Conservation (phyloP, 2,888 invertebrate genomes). For the Chloroclystis v-ata region DNA sequence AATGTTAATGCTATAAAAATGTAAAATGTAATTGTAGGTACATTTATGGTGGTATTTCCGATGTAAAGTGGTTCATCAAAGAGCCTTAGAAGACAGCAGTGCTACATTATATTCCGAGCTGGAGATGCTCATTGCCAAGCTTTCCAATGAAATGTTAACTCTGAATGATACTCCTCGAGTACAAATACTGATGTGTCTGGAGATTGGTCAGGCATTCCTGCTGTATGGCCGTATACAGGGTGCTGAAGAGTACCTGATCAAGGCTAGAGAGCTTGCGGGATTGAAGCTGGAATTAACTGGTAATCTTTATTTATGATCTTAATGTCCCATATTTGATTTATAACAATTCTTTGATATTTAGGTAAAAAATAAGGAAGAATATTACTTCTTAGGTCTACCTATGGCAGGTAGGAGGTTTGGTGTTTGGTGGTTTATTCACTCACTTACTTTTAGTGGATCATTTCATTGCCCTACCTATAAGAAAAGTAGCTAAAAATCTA, state of each 20-base stretch:
- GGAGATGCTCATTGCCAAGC: constrained; percentile 67
- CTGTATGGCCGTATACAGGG: constrained; percentile 85
- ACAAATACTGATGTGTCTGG: constrained; percentile 67
- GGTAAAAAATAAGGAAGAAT: no score
- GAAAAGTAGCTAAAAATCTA: no score
- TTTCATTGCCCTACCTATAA: no score
- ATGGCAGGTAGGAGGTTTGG: no score
- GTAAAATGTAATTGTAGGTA: no score
- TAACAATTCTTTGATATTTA: no score
- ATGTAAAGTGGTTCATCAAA: constrained; percentile 85
- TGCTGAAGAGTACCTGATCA: constrained; percentile 82
- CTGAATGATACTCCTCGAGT: constrained; percentile 47
- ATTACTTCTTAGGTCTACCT: no score
- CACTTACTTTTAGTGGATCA: no score
- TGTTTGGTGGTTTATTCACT: no score
- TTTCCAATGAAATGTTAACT: constrained; percentile 58
- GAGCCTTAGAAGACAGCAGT: constrained; percentile 85
- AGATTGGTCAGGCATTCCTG: constrained; percentile 82
- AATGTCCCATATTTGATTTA: not conserved
- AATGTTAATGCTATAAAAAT: no score
- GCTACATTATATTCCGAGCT: constrained; percentile 80
- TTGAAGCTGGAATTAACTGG: constrained; percentile 85
- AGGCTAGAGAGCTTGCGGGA: constrained; percentile 80
- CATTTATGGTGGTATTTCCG: constrained; percentile 86
- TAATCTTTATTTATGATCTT: constrained; percentile 34